Conservation (phyloP, 1,140 invertebrate genomes). For the Manduca sexta region DNA sequence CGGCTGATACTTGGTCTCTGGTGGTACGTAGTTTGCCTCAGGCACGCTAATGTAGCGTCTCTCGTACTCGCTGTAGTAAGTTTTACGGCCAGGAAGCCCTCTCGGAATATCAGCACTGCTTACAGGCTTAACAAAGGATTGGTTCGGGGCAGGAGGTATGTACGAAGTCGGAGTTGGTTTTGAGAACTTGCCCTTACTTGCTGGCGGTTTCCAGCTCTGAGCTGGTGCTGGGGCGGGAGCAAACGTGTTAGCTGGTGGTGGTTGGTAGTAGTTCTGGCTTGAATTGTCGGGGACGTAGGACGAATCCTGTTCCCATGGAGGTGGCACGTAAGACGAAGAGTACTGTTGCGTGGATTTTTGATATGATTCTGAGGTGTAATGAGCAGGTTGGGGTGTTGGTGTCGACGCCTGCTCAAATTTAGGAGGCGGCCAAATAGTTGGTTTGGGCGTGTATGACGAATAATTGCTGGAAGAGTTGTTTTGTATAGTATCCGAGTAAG, state of each 20-base stretch:
- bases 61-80: slow-evolving; percentile 66
- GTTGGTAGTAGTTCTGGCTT: slow-evolving; percentile 38
- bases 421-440: slow-evolving; percentile 32
- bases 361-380: slow-evolving; percentile 32
- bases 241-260: slow-evolving; percentile 27
- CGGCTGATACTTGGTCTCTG: slow-evolving; percentile 51
- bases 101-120: slow-evolving; percentile 33
- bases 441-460: slow-evolving; percentile 44
- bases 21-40: slow-evolving; percentile 56
- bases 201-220: slow-evolving; percentile 30
- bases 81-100: slow-evolving; percentile 46
- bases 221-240: slow-evolving; percentile 21
- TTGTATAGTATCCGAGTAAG: slow-evolving; percentile 19
- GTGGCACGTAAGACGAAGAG: slow-evolving; percentile 59
- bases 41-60: slow-evolving; percentile 64
- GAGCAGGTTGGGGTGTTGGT: too few species aligned
- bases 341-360: slow-evolving; percentile 45
- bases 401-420: too few species aligned
- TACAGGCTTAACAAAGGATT: slow-evolving; percentile 57
- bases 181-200: slow-evolving; percentile 39
- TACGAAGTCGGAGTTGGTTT: slow-evolving; percentile 51
- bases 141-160: slow-evolving; percentile 59
- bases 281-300: slow-evolving; percentile 37
- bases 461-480: slow-evolving; percentile 24
- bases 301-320: slow-evolving; percentile 63